phyloP scores from a whole-genome alignment of 2,797 vertebrate species.

The Phataginus tetradactyla region DNA sequence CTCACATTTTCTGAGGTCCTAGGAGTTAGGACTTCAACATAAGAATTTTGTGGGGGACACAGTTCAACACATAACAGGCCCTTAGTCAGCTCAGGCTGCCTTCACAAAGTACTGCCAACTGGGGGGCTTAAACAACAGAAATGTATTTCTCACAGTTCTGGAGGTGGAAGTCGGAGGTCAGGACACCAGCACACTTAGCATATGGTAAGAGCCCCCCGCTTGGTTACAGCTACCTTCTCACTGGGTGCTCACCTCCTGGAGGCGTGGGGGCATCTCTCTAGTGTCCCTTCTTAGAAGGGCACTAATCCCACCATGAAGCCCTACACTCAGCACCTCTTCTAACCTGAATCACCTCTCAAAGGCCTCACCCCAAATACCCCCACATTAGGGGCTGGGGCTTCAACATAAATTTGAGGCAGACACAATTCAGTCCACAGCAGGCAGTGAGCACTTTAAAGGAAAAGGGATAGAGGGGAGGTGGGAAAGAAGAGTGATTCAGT shows the following conservation, averaged over 20 bases:
- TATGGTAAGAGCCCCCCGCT: background rate
- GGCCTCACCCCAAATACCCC: background rate
- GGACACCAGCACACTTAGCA: background rate
- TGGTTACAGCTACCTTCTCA: background rate
- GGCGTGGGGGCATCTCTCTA: background rate
- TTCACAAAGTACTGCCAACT: fast-evolving
- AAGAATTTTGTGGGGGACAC: background rate
- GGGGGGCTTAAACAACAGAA: background rate
- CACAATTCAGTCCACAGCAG: background rate
- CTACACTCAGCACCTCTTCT: background rate
- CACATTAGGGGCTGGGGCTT: background rate
- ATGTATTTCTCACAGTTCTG: background rate
- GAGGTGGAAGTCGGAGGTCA: background rate
- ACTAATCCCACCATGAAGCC: too few species aligned
- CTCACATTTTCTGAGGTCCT: background rate
- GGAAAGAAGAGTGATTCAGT: background rate
- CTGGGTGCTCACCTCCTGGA: background rate
- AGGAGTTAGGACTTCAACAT: background rate
- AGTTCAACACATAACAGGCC: background rate
- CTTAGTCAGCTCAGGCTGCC: background rate
- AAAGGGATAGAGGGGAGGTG: background rate
- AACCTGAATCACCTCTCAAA: background rate
- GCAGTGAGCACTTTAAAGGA: background rate
- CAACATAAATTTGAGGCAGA: background rate
- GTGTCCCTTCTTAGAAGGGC: too few species aligned